Base-by-base conservation (phyloP, 2,113 vertebrate species). In the Meleagris gallopavo region DNA sequence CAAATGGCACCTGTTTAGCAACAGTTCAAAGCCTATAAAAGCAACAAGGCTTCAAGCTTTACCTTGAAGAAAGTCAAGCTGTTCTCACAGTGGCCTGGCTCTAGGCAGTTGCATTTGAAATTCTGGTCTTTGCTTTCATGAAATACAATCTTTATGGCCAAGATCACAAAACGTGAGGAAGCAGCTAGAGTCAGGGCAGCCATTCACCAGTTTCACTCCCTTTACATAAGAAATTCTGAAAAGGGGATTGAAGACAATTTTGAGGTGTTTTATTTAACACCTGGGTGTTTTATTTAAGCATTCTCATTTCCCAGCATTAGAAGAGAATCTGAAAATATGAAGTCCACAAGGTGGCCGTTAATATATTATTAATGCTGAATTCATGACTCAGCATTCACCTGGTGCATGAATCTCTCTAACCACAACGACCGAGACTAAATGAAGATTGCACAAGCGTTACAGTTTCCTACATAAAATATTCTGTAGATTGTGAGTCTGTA, bases 361-460 rank as follows among this genome's bases (percentile, higher is more conserved):
- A 62, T 79, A 70, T 8, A 83, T 70, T 86, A 45, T 58, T 73
- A 88, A 67, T n/a, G 16, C 27, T 73, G 69, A 70, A 27, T 77
- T 88, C 83, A 62, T 78, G 69, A 88, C 24, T 86, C 58, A 17
- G 43, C 9, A 36, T 69, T 84, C 50, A 74, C 76, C 48, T 80
- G 48, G 55, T 86, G 60, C 34, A 45, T 70, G 7, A 45, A 71
- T 55, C 86, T 88, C 67, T 70, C 41, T 14, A 58, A 85, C 32
- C n/a, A 77, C 17, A 40, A 38, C 48, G 16, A 80, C 14, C 9
- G 55, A 88, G 45, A 87, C 54, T 78, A 89, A 90, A 65, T 36
- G 30, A 34, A 82, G 40, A 54, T 75, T 43, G 40, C 76, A 88
- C 7, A 92, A 88, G 78, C 11, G 45, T 24, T 71, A 52, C 6